Evolutionary conservation across 2,797 vertebrate genomes (phyloP).

Genomic region (Ceryle rudis): DNA sequence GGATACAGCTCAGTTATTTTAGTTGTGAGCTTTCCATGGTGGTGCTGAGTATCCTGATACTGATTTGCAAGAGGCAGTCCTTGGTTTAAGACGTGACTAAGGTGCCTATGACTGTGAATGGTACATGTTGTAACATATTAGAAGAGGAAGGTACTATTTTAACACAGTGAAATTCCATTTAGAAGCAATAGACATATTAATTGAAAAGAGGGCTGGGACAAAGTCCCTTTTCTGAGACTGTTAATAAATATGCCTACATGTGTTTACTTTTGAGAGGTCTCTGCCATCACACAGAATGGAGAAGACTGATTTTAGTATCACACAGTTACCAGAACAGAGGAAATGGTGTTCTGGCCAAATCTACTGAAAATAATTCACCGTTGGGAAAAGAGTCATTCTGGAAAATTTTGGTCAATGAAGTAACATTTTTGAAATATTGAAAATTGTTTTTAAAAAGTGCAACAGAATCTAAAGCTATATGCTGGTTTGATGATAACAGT

Average conservation of each 20-base stretch:
- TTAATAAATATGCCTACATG: neutral
- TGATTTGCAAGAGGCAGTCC: neutral
- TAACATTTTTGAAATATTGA: neutral
- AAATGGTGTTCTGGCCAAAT: neutral
- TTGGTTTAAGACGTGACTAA: neutral
- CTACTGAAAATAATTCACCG: neutral
- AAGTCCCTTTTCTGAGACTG: neutral
- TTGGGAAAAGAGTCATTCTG: neutral
- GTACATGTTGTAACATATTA: neutral
- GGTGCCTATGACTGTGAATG: neutral
- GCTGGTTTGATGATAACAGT: neutral
- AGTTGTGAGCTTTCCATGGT: neutral
- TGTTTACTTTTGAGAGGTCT: neutral
- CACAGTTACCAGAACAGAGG: accelerated
- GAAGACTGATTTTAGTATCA: neutral
- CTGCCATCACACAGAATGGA: neutral
- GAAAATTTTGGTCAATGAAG: neutral
- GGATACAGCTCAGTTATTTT: neutral
- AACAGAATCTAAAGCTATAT: neutral
- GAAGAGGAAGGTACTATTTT: neutral
- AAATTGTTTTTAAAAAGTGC: neutral
- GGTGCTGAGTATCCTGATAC: neutral
- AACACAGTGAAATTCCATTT: neutral
- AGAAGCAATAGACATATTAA: neutral
- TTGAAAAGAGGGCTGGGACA: neutral